Percentiles rank a stretch among this genome's conserved stretches.
phyloP scores from a whole-genome alignment of 2,113 vertebrate genomes.

The Myotis davidii region DNA sequence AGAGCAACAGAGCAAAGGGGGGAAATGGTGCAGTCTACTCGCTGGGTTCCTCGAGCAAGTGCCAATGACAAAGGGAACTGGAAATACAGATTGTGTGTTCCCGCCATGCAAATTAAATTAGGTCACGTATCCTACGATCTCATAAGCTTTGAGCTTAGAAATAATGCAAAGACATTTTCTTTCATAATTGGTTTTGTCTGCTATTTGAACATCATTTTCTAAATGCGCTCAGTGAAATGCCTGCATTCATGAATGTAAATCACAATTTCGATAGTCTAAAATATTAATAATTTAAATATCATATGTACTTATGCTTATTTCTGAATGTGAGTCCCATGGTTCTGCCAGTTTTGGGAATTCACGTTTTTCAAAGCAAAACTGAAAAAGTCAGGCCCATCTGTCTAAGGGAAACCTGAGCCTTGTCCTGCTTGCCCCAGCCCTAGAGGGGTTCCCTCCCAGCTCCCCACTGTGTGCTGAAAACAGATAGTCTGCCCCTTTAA shows the following conservation, averaged over 20 bases:
- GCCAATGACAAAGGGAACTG: neutral
- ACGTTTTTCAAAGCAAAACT: slow-evolving; percentile 39
- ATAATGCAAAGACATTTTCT: neutral
- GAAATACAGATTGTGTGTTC: neutral
- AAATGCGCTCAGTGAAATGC: neutral
- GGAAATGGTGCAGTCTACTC: neutral
- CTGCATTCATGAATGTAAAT: neutral
- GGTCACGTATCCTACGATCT: neutral
- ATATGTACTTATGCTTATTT: neutral
- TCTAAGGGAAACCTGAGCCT: neutral
- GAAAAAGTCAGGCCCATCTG: neutral
- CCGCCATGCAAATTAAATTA: slow-evolving; percentile 24
- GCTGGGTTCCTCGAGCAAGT: neutral
- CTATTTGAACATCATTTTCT: slow-evolving; percentile 1
- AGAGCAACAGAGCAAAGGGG: neutral
- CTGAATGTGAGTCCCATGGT: neutral
- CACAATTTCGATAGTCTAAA: neutral
- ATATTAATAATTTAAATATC: neutral
- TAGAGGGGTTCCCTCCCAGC: rapidly evolving
- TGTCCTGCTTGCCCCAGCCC: neutral
- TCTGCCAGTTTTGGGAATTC: neutral
- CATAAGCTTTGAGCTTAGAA: neutral
- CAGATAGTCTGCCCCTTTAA: neutral
- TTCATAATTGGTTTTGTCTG: slow-evolving; percentile 55
- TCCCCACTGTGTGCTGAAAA: neutral